Evolutionary conservation across 2,113 vertebrate genomes (phyloP).

Genomic region (Urocynchramus pylzowi): DNA sequence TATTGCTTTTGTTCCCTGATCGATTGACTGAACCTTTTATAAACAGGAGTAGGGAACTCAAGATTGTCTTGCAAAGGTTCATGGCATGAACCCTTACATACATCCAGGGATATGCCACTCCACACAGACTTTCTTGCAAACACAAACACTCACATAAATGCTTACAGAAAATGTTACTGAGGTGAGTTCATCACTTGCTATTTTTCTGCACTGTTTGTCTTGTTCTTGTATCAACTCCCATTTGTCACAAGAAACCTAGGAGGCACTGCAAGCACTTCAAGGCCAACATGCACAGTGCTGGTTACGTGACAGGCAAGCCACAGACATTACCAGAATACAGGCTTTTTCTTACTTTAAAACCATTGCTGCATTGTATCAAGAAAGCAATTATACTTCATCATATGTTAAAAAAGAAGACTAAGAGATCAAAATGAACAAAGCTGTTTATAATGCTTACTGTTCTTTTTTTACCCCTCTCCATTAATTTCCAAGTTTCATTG

Average conservation of each 20-base stretch:
- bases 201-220: constrained; percentile 43
- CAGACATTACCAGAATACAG: background rate
- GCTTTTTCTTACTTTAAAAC: background rate
- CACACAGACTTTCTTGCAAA: constrained; percentile 22
- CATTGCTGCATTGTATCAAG: background rate
- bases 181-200: background rate
- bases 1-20: constrained; percentile 43
- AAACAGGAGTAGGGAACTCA: constrained; percentile 38
- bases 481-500: background rate
- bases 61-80: constrained; percentile 50
- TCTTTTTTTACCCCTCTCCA: accelerated
- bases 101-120: background rate
- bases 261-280: constrained; percentile 6
- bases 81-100: constrained; percentile 8
- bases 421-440: background rate
- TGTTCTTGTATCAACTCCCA: constrained; percentile 16
- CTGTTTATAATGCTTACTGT: background rate
- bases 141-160: constrained; percentile 34
- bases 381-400: background rate
- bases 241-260: constrained; percentile 3
- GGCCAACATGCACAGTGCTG: background rate
- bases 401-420: background rate
- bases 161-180: constrained; percentile 48
- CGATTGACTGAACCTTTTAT: constrained; percentile 58
- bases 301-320: accelerated